A percentile compares a stretch with the other conserved stretches of the same genome.
Conservation (phyloP, 2,888 invertebrate genomes). For the Stictocephala bisonia region DNA sequence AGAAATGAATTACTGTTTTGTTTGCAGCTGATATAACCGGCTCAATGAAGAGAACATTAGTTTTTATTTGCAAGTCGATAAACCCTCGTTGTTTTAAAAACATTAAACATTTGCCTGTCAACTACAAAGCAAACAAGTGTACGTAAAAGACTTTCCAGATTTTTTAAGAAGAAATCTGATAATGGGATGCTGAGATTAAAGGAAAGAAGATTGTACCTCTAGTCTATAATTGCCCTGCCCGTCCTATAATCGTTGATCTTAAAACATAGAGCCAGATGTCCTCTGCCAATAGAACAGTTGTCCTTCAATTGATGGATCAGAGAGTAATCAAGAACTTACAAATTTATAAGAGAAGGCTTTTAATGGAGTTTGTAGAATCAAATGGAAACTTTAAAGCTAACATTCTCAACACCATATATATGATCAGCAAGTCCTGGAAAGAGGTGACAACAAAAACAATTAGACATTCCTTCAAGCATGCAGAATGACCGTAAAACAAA, state of each 20-base stretch:
- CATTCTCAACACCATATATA: background rate
- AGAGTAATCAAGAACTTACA: background rate
- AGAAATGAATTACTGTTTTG: too few relatives aligned
- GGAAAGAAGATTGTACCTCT: background rate
- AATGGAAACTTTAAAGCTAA: background rate
- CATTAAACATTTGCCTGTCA: background rate
- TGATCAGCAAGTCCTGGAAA: background rate
- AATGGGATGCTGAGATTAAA: constrained; percentile 2
- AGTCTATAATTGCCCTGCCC: background rate
- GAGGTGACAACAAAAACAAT: constrained; percentile 5
- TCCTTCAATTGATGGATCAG: background rate
- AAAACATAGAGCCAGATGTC: too few relatives aligned
- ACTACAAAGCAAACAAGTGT: constrained; percentile 2
- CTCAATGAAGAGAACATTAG: too few relatives aligned
- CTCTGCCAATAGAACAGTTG: background rate
- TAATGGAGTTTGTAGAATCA: background rate
- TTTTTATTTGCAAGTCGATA: background rate
- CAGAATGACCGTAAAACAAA: background rate
- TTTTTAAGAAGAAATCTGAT: background rate
- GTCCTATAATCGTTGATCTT: background rate
- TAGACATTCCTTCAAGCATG: constrained; percentile 17
- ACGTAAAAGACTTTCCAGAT: background rate
- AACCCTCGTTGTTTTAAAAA: constrained; percentile 23
- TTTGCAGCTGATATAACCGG: too few relatives aligned
- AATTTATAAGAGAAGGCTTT: background rate